Evolutionary conservation across 2,113 vertebrate genomes (phyloP), one percentile per base, ranked within the genome.

Genomic region (Chelonoidis abingdonii): DNA sequence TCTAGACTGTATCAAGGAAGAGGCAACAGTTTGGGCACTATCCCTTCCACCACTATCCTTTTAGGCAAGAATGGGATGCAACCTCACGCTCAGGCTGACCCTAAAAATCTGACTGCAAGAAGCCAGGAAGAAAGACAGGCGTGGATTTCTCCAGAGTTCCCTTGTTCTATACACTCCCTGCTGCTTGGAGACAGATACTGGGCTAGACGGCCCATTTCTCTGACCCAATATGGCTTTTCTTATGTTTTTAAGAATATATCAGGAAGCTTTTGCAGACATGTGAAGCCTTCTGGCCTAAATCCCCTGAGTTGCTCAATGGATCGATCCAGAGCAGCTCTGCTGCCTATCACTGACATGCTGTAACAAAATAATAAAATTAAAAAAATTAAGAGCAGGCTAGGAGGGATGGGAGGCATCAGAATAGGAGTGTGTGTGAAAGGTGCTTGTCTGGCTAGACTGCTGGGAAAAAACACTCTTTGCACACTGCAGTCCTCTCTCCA

Each of bases 371-470:
- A 31, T 13, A 27, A 44, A 38, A 9, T 41, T 14, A 16, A 41
- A 38, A 29, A 44, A 27, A 8, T 10, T 10, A 44, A 52, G 80
- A 38, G 0, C 9, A 3, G 16, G 14, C 27, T 41, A 10, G 31
- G 41, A 8, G 6, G 52, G 44, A 52, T 27, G 17, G 2, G 38
- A 6, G 13, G 11, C 53, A 2, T 8, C 54, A 13, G 24, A 78
- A 41, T 0, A 1, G 86, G 41, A 62, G 47, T 0, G 0, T 2
- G 35, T 27, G 11, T 83, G 22, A n/a, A 31, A 19, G 0, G 0
- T 6, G 5, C 49, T 47, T 0, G 0, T 1, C 38, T 76, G 17
- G 69, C 31, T 1, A 69, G 27, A 16, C 54, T 1, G 0, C n/a
- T 10, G 29, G 10, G 1, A 5, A 3, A 12, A 35, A 14, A 5